Conservation (phyloP, 2,888 invertebrate genomes). For the Clitarchus hookeri region DNA sequence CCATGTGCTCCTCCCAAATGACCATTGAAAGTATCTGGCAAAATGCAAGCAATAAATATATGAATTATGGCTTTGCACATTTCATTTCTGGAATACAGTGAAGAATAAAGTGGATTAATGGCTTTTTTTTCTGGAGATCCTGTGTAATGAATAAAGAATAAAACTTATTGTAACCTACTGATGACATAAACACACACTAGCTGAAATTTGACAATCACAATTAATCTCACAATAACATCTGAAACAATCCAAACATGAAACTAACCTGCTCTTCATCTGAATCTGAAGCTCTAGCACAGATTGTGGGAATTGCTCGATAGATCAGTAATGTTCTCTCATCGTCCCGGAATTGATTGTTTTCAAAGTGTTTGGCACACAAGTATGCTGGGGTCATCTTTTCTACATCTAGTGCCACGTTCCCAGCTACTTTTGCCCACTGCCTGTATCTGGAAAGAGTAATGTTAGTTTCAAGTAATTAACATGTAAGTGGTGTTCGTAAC, state of each 20-base stretch:
- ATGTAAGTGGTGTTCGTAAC: neutral
- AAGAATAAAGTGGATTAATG: too few relatives aligned
- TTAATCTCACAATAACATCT: neutral
- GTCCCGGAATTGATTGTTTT: neutral
- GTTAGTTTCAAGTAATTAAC: neutral
- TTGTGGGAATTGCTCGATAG: neutral
- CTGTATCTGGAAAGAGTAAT: neutral
- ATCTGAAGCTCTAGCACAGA: neutral
- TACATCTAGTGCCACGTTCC: neutral
- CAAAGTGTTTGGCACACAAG: neutral
- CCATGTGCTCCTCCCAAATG: too few relatives aligned
- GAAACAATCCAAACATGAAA: neutral
- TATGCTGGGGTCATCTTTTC: neutral
- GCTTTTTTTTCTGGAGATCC: too few relatives aligned
- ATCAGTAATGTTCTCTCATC: neutral
- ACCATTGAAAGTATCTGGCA: too few relatives aligned
- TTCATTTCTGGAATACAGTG: too few relatives aligned
- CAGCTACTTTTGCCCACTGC: neutral
- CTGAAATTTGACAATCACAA: too few relatives aligned
- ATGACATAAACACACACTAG: too few relatives aligned
- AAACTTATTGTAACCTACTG: too few relatives aligned
- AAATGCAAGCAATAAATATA: too few relatives aligned
- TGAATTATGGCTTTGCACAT: too few relatives aligned
- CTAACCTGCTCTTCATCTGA: slow-evolving; percentile 14
- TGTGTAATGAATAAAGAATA: too few relatives aligned